A percentile compares a stretch with the other conserved stretches of the same genome.
Conservation (phyloP, 2,113 vertebrate species). For the Eulemur rufifrons region DNA sequence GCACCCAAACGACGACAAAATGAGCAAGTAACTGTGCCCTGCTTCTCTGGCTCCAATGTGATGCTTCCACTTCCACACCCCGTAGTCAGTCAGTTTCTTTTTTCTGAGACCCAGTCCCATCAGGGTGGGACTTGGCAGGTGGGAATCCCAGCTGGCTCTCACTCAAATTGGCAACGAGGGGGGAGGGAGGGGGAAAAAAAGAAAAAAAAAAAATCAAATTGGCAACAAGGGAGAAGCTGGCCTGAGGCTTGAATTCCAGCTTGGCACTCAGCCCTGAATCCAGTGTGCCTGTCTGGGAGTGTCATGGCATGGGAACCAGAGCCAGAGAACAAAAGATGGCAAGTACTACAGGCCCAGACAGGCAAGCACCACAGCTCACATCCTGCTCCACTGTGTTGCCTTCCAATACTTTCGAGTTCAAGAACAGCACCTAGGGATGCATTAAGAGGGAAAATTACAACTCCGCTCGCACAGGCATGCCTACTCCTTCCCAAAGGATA, state of each 20-base stretch:
- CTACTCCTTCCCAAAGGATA: background rate
- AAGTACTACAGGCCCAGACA: conserved; percentile 51
- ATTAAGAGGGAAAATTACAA: background rate
- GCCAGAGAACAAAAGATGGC: conserved; percentile 47
- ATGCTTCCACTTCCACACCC: background rate
- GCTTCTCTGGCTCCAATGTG: background rate
- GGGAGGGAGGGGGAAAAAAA: background rate
- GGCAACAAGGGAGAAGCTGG: conserved; percentile 67
- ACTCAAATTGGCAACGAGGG: conserved; percentile 54
- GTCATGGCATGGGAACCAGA: conserved; percentile 33
- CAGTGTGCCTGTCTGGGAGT: conserved; percentile 46
- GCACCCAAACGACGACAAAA: background rate
- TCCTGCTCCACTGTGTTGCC: background rate
- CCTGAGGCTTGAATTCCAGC: conserved; percentile 40
- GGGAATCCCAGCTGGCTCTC: background rate
- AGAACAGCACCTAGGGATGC: background rate
- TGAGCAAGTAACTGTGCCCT: background rate
- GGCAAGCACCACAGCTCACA: background rate
- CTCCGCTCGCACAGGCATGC: background rate
- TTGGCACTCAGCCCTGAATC: conserved; percentile 57
- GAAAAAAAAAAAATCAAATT: too few species aligned
- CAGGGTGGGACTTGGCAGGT: conserved; percentile 51
- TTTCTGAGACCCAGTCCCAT: background rate
- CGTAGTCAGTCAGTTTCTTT: background rate
- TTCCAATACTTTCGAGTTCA: conserved; percentile 32